Conservation (phyloP, 2,888 invertebrate genomes). For the Euzetes globulus region DNA sequence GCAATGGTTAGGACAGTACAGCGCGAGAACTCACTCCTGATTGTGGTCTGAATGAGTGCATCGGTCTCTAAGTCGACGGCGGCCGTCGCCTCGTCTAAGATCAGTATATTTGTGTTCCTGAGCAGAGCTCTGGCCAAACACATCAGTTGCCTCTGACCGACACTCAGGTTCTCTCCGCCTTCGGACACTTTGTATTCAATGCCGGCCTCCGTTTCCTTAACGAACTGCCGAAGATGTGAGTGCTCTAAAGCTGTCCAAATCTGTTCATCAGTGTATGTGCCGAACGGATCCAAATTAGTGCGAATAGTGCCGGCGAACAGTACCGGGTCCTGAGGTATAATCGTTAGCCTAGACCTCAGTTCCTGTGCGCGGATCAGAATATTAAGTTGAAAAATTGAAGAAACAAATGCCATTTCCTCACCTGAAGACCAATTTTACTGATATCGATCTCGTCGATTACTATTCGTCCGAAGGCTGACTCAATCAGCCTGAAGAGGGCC, state of each 20-base stretch:
- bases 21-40: conserved; percentile 46
- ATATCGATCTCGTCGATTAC: conserved; percentile 46
- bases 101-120: conserved; percentile 36
- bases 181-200: conserved; percentile 50
- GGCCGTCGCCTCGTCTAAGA: conserved; percentile 51
- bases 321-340: conserved; percentile 72
- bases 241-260: conserved; percentile 54
- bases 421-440: conserved; percentile 43
- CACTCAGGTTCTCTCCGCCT: conserved; percentile 50
- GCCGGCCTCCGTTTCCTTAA: conserved; percentile 44
- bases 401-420: neutral
- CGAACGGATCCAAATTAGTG: conserved; percentile 87
- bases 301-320: conserved; percentile 84
- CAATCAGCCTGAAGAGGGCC: conserved; percentile 46
- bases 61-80: conserved; percentile 49
- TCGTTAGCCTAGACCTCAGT: conserved; percentile 46
- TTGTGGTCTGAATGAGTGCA: conserved; percentile 48
- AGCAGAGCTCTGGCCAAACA: conserved; percentile 37
- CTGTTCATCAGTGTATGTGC: conserved; percentile 49
- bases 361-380: conserved; percentile 43
- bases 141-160: conserved; percentile 37
- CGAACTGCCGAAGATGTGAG: conserved; percentile 52
- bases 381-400: neutral
- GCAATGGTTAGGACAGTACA: conserved; percentile 49
- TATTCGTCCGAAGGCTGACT: conserved; percentile 45